These are phyloP conservation scores for Dasyornis broadbenti DNA, from an alignment of 2,113 vertebrate species.

Conservation along the genomic window DNA sequence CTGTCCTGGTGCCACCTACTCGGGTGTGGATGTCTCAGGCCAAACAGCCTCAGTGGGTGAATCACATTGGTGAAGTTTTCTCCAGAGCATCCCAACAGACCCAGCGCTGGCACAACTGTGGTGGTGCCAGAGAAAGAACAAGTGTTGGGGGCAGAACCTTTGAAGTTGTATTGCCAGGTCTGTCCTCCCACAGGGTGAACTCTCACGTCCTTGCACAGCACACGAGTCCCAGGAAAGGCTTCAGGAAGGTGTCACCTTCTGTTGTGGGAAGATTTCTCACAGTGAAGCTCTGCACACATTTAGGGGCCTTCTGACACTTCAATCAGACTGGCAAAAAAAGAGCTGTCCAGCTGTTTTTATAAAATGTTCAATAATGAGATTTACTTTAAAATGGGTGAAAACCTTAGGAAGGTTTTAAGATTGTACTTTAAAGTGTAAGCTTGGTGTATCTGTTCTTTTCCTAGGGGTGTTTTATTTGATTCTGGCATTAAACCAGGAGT, in stretches of 20 bases:
- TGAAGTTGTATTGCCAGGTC: background rate
- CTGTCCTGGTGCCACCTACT: background rate
- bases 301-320: background rate
- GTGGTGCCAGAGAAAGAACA: background rate
- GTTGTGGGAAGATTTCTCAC: background rate
- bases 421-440: background rate
- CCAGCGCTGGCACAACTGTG: background rate
- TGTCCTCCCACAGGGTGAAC: background rate
- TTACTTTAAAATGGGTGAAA: background rate
- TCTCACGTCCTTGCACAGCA: accelerated
- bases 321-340: background rate
- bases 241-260: background rate
- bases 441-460: background rate
- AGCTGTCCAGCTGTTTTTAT: background rate
- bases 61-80: background rate
- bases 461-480: slow-evolving; percentile 43
- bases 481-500: slow-evolving; percentile 17
- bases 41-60: background rate
- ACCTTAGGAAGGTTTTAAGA: slow-evolving; percentile 17
- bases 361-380: background rate
- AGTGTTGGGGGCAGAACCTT: background rate
- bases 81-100: background rate
- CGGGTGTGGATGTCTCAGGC: background rate
- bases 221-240: background rate
- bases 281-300: accelerated